Percentiles rank a stretch among this genome's conserved stretches.
Evolutionary conservation across 2,797 vertebrate genomes (phyloP).

Genomic region (Mycteria americana): DNA sequence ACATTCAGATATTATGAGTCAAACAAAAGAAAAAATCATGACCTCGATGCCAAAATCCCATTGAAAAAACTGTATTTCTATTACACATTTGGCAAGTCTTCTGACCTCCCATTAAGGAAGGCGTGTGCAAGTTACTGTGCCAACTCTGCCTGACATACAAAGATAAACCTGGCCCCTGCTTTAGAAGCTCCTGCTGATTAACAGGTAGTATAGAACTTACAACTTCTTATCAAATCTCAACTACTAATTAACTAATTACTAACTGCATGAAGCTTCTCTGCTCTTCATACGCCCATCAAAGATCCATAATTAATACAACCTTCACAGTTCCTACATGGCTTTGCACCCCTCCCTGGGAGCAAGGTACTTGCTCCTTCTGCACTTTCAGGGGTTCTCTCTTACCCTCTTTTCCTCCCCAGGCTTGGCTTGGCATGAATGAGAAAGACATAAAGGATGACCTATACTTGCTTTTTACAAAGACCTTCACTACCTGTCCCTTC

Average conservation of each 20-base stretch:
- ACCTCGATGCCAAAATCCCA: background rate
- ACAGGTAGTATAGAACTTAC: background rate
- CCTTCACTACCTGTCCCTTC: background rate
- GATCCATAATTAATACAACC: background rate
- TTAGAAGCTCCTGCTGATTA: background rate
- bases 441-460: background rate
- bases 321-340: background rate
- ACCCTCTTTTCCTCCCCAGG: background rate
- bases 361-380: background rate
- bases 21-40: background rate
- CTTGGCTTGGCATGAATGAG: background rate
- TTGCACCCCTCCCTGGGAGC: background rate
- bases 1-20: background rate
- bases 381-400: background rate
- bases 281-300: background rate
- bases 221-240: background rate
- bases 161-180: background rate
- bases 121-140: background rate
- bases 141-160: background rate
- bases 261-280: background rate
- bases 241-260: background rate
- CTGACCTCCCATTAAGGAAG: background rate
- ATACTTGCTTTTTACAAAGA: background rate
- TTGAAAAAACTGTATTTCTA: background rate
- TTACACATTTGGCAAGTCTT: background rate